Base-by-base conservation (phyloP, 1,140 invertebrate genomes). In the Dendrolimus kikuchii region DNA sequence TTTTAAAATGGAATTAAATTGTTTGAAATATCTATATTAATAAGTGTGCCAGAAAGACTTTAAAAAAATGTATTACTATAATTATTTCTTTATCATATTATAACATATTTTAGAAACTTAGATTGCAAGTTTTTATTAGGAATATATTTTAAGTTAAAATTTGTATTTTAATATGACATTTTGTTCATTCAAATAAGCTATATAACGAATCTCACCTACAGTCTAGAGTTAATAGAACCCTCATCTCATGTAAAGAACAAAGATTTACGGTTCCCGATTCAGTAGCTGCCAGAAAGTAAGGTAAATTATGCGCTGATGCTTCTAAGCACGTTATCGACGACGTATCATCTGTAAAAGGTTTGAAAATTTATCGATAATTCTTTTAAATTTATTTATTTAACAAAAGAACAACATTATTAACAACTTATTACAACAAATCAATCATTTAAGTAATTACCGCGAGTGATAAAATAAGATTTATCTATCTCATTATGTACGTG, bases 201-300 rank as follows among this genome's bases (percentile, higher is more conserved):
- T 38, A 9, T 49, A 44, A 42, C 38, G 8, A 54, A n/a, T 38
- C 49, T 65, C 51, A 85, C 81, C 78, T 57, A 50, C 74, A 73
- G 58, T 86, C 80, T 59, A 86, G 40, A 4, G 71, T 79, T 40
- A 83, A 72, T 10, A 86, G 68, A 55, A 86, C 82, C 51, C 78
- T 78, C 7, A 55, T 55, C 5, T 79, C 71, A 4, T 61, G 0
- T 3, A 82, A 37, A 0, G 79, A 81, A 51, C 77, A 86, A 5
- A 86, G 46, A 46, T 74, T 65, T 23, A 86, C 58, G 7, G 75
- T 77, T 8, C 82, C 82, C 40, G 62, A 36, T 10, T 82, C 79
- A 1, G 77, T 81, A 47, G 71, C 74, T 38, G 80, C 80, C 39
- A 86, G 46, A 42, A 78, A 76, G 46, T 76, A 74, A 0, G 77